Conservation (phyloP, 2,888 invertebrate genomes). For the Bombylius discolor region DNA sequence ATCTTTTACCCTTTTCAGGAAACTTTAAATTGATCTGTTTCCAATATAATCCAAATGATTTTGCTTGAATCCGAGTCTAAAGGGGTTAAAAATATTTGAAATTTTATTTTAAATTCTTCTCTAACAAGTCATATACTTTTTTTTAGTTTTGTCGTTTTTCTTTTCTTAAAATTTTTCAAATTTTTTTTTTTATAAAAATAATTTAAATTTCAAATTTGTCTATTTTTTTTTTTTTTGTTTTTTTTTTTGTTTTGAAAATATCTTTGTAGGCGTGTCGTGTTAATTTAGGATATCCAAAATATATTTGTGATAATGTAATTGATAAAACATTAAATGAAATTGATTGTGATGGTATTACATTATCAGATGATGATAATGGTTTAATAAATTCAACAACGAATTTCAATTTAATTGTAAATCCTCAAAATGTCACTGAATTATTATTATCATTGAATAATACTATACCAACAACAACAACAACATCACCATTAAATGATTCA, state of each 20-base stretch:
- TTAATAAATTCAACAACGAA: background rate
- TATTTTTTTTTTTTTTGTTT: background rate
- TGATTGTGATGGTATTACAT: constrained; percentile 23
- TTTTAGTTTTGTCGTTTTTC: too few species aligned
- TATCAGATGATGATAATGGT: background rate
- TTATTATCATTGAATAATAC: background rate
- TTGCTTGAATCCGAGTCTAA: too few species aligned
- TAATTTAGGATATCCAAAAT: constrained; percentile 27
- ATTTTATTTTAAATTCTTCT: too few species aligned
- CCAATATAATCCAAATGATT: too few species aligned
- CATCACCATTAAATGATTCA: background rate
- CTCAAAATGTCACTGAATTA: background rate
- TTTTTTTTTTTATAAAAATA: too few species aligned
- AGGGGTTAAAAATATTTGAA: too few species aligned
- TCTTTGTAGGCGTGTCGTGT: constrained; percentile 27
- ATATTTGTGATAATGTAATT: constrained; percentile 28
- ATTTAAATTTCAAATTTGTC: background rate
- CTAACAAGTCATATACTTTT: too few species aligned
- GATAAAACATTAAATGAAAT: constrained; percentile 29
- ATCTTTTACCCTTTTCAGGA: too few species aligned
- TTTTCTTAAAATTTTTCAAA: too few species aligned
- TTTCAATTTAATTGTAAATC: background rate
- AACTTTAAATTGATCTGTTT: too few species aligned
- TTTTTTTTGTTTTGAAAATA: too few species aligned
- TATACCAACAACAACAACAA: background rate